Percentiles rank a stretch among this genome's conserved stretches.
phyloP scores from a whole-genome alignment of 2,888 invertebrate species.

The Chromoteleia sp. region DNA sequence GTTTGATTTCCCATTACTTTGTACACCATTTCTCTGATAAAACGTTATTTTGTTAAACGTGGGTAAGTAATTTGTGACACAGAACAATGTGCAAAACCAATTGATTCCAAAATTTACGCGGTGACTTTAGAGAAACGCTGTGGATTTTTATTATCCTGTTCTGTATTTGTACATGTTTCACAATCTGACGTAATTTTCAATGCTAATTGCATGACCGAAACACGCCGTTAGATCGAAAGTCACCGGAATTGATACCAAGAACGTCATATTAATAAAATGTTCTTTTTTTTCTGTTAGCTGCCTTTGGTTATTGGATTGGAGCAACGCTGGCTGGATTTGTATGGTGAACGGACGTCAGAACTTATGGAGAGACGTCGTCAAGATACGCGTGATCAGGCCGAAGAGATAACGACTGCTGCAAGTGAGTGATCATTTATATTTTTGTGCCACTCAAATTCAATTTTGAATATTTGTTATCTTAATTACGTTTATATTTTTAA shows the following conservation, averaged over 20 bases:
- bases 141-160: slow-evolving; percentile 11
- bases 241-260: slow-evolving; percentile 31
- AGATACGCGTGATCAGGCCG: slow-evolving; percentile 97
- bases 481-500: no score
- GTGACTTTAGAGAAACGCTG: slow-evolving; percentile 62
- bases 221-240: slow-evolving; percentile 58
- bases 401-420: slow-evolving; percentile 91
- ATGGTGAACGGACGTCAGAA: slow-evolving; percentile 90
- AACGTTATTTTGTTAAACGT: slow-evolving; percentile 16
- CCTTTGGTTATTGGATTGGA: slow-evolving; percentile 92
- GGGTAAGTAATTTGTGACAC: slow-evolving; percentile 40
- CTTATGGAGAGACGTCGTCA: slow-evolving; percentile 93
- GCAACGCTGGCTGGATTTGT: slow-evolving; percentile 90
- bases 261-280: slow-evolving; percentile 14
- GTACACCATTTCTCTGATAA: slow-evolving; percentile 26
- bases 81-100: slow-evolving; percentile 11
- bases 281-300: slow-evolving; percentile 85
- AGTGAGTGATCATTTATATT: slow-evolving; percentile 84
- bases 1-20: slow-evolving; percentile 43
- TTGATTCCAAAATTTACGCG: not conserved
- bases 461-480: no score
- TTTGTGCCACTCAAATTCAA: not conserved
- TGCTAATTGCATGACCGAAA: slow-evolving; percentile 50
- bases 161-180: not conserved
- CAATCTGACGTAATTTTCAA: not conserved